These are phyloP conservation scores for Myathropa florea DNA, from an alignment of 2,888 invertebrate genomes.

Conservation along the genomic window DNA sequence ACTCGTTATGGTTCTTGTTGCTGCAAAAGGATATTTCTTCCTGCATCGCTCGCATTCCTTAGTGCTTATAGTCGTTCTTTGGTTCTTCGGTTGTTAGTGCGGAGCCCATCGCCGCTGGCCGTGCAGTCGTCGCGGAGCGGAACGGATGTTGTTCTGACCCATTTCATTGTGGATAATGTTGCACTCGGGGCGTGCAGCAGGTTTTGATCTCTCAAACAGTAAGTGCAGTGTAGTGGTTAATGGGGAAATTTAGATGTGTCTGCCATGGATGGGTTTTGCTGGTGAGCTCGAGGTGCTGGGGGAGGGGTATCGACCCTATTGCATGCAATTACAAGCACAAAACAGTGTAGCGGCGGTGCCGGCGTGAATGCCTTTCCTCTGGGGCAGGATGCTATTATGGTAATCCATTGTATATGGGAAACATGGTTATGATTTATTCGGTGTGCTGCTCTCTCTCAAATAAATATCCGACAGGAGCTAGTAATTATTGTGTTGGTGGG, in stretches of 20 bases:
- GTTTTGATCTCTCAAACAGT: conserved; percentile 44
- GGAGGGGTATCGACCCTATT: not conserved
- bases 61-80: not conserved
- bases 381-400: not conserved
- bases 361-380: conserved; percentile 17
- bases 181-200: conserved; percentile 24
- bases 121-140: not conserved
- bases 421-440: conserved; percentile 41
- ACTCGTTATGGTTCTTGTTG: conserved; percentile 62
- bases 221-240: conserved; percentile 56
- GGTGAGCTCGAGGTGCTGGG: not conserved
- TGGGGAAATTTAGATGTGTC: conserved; percentile 53
- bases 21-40: conserved; percentile 37
- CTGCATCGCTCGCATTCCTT: not conserved
- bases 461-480: conserved; percentile 37
- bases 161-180: conserved; percentile 51
- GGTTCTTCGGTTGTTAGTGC: not conserved
- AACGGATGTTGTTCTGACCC: conserved; percentile 35
- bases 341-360: conserved; percentile 7
- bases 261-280: conserved; percentile 11
- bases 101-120: not conserved
- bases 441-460: conserved; percentile 22
- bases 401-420: conserved; percentile 1
- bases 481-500: conserved; percentile 18
- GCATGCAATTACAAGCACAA: conserved; percentile 33